phyloP scores from a whole-genome alignment of 2,797 vertebrate species.

The Acrossocheilus fasciatus region DNA sequence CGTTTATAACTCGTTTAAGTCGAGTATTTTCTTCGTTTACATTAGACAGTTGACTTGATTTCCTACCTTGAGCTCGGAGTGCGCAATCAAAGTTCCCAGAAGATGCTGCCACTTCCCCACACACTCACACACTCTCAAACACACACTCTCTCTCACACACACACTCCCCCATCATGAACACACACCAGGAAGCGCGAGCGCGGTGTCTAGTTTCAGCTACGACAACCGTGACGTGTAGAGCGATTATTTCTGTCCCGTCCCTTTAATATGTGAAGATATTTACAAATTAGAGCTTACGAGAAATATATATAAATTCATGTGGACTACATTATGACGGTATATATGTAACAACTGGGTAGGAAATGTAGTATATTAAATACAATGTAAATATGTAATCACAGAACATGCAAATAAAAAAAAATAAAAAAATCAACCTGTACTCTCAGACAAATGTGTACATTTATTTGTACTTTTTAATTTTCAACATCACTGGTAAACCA shows the following conservation, averaged over 20 bases:
- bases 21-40: neutral
- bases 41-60: neutral
- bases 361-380: neutral
- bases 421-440: neutral
- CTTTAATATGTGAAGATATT: neutral
- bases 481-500: neutral
- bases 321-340: neutral
- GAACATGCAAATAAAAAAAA: neutral
- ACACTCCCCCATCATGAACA: neutral
- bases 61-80: conserved; percentile 25
- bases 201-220: conserved; percentile 69
- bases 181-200: conserved; percentile 76
- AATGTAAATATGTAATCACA: neutral
- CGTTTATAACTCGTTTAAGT: neutral
- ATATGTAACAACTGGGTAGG: neutral
- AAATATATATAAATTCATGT: neutral
- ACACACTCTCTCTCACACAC: neutral
- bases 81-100: neutral
- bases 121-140: too few relatives aligned
- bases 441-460: too few relatives aligned
- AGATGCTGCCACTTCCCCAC: conserved; percentile 28
- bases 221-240: conserved; percentile 66
- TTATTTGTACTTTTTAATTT: neutral
- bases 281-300: neutral
- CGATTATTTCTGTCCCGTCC: neutral